Evolutionary conservation across 1,140 invertebrate species (phyloP).

Genomic region (Meloidogyne floridensis): DNA sequence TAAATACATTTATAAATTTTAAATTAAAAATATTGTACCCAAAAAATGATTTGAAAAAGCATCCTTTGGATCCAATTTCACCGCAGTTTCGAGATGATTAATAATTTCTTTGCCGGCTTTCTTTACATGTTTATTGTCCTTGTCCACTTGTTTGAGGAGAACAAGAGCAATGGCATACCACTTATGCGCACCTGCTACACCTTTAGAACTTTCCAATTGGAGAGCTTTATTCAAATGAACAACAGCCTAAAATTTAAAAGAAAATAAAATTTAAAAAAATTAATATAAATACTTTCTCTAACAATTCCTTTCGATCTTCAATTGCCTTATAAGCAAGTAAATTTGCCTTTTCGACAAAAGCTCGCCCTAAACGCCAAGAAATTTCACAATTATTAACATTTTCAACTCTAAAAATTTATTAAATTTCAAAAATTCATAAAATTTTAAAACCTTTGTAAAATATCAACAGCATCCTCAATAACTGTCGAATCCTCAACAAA

Average conservation of each 20-base stretch:
- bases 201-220: conserved; percentile 45
- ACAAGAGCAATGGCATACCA: conserved; percentile 52
- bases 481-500: conserved; percentile 38
- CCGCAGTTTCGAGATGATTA: conserved; percentile 48
- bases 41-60: conserved; percentile 50
- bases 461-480: conserved; percentile 46
- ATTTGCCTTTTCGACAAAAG: conserved; percentile 47
- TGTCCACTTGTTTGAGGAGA: conserved; percentile 37
- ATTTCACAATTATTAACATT: conserved; percentile 50
- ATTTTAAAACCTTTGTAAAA: conserved; percentile 35
- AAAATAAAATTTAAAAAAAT: conserved; percentile 13
- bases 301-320: conserved; percentile 35
- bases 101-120: conserved; percentile 32
- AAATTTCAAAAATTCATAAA: conserved; percentile 17
- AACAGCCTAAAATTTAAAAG: conserved; percentile 23
- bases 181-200: conserved; percentile 50
- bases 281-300: neutral
- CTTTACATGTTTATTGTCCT: conserved; percentile 22
- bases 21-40: conserved; percentile 31
- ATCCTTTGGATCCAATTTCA: conserved; percentile 49
- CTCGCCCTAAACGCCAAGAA: conserved; percentile 51
- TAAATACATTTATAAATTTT: conserved; percentile 13
- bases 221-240: conserved; percentile 54
- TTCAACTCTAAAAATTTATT: conserved; percentile 33
- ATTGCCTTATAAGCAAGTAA: conserved; percentile 24